Percentiles rank a stretch among this genome's conserved stretches.
Evolutionary conservation across 1,140 invertebrate genomes (phyloP).

Genomic region (Brachionus asplanchnoidis): DNA sequence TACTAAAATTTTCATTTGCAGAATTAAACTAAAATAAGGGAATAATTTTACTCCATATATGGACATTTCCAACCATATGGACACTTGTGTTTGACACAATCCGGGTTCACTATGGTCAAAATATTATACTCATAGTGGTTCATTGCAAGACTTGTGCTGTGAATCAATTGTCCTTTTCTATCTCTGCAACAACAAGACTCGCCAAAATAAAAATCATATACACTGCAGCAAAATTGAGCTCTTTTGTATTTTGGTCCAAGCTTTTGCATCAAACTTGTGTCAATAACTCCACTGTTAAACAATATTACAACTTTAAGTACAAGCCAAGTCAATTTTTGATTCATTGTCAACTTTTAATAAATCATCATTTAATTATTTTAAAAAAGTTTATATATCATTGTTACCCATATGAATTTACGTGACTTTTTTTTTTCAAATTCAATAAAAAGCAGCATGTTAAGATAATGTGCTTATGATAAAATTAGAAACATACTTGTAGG

Average conservation of each 20-base stretch:
- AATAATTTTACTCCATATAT: not conserved
- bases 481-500: not conserved
- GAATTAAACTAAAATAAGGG: not conserved
- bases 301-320: not conserved
- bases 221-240: not conserved
- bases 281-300: not conserved
- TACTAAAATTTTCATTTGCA: not conserved
- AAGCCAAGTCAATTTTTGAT: not conserved
- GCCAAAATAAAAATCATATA: not conserved
- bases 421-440: not conserved
- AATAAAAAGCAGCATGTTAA: not conserved
- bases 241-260: not conserved
- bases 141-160: not conserved
- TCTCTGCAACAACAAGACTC: not conserved
- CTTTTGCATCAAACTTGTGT: not conserved
- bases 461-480: not conserved
- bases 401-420: not conserved
- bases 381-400: not conserved
- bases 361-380: not conserved
- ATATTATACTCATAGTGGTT: not conserved
- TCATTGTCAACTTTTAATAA: not conserved
- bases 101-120: not conserved
- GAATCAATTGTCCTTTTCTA: not conserved
- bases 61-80: conserved; percentile 10
- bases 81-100: conserved; percentile 14